Percentiles rank a stretch among this genome's conserved stretches.
Evolutionary conservation across 2,797 vertebrate genomes (phyloP).

Genomic region (Chaenodraco wilsoni): DNA sequence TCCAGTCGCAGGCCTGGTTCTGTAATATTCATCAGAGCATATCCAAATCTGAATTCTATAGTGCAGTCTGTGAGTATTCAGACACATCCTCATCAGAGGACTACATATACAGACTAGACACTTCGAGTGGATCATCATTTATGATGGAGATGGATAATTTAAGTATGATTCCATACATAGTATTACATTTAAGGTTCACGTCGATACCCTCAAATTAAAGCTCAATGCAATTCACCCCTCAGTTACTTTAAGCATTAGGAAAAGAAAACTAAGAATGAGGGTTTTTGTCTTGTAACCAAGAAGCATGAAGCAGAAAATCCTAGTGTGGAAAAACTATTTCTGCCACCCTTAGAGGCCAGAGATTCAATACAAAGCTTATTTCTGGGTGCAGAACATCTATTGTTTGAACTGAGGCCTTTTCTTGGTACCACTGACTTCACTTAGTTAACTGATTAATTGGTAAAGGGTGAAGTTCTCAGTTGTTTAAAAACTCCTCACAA

Average conservation of each 20-base stretch:
- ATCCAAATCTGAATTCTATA: constrained; percentile 24
- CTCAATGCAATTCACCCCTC: no score
- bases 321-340: background rate
- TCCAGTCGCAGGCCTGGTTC: background rate
- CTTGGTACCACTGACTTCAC: constrained; percentile 28
- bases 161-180: background rate
- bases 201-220: no score
- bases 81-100: no score
- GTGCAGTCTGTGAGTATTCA: background rate
- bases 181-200: background rate
- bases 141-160: no score
- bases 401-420: constrained; percentile 22
- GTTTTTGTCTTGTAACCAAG: constrained; percentile 20
- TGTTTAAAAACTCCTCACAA: constrained; percentile 50
- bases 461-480: constrained; percentile 29
- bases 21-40: constrained; percentile 37
- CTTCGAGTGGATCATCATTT: no score
- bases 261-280: no score
- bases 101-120: no score
- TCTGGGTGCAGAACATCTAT: constrained; percentile 14
- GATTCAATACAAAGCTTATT: constrained; percentile 27
- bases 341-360: background rate
- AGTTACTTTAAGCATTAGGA: no score
- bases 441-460: constrained; percentile 45
- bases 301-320: constrained; percentile 25